phyloP scores from a whole-genome alignment of 23 tunicate species.

The Oikopleura dioica region DNA sequence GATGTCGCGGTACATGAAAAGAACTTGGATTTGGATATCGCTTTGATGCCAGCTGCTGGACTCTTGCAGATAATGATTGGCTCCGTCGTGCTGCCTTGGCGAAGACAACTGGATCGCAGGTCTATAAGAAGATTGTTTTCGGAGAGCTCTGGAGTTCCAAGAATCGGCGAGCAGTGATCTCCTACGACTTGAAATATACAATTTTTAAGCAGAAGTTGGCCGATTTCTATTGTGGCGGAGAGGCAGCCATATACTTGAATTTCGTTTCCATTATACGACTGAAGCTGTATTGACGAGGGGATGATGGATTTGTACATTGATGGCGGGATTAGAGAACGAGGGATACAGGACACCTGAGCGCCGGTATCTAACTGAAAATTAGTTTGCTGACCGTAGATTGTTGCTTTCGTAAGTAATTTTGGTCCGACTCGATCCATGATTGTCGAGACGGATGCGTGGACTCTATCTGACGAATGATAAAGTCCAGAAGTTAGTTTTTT shows the following conservation, averaged over 20 bases:
- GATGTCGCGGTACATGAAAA: no score
- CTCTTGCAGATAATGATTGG: no score
- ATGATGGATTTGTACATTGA: background rate
- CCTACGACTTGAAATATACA: background rate
- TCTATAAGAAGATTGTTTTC: background rate
- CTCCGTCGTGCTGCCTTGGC: background rate
- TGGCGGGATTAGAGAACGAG: background rate
- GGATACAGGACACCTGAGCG: background rate
- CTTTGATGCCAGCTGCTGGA: no score
- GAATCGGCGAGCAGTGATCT: background rate
- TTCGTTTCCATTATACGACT: background rate
- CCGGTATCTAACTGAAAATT: background rate
- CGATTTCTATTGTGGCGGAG: background rate
- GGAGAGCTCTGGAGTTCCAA: background rate
- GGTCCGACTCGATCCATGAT: no score
- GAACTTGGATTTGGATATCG: no score
- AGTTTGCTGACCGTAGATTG: no score
- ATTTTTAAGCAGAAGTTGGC: background rate
- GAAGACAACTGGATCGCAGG: background rate
- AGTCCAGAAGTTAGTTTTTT: no score
- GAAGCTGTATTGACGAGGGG: background rate
- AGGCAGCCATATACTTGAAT: background rate
- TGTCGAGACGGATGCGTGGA: no score
- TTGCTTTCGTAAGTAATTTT: no score
- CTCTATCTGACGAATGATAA: no score